phyloP scores from a whole-genome alignment of 2,113 vertebrate species.

The Lontra canadensis region DNA sequence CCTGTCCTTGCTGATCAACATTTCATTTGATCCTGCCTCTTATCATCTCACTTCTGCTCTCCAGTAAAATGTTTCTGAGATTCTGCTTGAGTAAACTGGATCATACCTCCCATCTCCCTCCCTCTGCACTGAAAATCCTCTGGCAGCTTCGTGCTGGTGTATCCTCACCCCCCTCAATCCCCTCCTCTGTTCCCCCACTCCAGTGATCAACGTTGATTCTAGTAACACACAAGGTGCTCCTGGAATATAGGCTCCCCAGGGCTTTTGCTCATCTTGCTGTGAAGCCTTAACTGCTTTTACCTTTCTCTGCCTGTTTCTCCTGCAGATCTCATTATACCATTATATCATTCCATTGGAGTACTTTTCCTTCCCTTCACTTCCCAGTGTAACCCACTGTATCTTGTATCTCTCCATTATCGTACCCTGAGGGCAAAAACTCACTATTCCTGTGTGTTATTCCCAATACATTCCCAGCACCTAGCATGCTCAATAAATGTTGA shows the following conservation, averaged over 20 bases:
- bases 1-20: not conserved
- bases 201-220: not conserved
- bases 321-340: not conserved
- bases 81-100: not conserved
- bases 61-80: not conserved
- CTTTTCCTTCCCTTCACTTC: not conserved
- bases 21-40: not conserved
- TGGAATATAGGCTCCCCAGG: not conserved
- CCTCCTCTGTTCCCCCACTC: no score
- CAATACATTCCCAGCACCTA: not conserved
- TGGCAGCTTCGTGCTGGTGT: not conserved
- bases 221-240: not conserved
- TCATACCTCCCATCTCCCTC: not conserved
- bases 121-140: not conserved
- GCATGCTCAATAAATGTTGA: not conserved
- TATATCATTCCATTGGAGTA: not conserved
- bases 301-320: not conserved
- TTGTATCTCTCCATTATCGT: not conserved
- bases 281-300: not conserved
- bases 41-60: not conserved
- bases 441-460: not conserved
- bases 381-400: not conserved
- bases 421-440: not conserved
- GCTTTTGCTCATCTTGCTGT: not conserved
- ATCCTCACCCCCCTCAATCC: no score